phyloP scores from a whole-genome alignment of 2,113 vertebrate genomes.

The Heterochromis multidens region DNA sequence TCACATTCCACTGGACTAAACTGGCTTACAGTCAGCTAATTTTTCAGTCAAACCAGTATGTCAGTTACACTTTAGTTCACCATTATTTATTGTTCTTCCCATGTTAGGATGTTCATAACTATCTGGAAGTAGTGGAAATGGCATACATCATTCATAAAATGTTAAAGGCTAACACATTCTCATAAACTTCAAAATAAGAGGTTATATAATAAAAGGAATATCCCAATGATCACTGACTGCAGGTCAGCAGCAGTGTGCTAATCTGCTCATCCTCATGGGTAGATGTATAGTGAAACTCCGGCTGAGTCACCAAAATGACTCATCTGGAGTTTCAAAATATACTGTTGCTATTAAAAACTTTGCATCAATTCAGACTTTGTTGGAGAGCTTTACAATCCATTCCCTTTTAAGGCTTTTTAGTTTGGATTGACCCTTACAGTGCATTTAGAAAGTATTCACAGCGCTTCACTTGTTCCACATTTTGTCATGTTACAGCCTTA shows the following conservation, averaged over 20 bases:
- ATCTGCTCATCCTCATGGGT: neutral
- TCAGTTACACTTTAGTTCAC: neutral
- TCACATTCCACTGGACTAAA: neutral
- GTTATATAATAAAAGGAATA: neutral
- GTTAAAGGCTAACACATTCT: neutral
- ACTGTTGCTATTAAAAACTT: no score
- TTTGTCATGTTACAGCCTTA: no score
- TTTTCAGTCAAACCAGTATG: neutral
- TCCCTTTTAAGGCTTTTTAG: no score
- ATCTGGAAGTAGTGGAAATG: neutral
- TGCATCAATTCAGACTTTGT: no score
- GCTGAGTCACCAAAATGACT: no score
- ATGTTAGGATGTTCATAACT: neutral
- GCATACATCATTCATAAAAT: neutral
- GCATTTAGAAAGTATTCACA: no score
- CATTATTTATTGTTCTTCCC: neutral
- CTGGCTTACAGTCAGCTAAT: no score
- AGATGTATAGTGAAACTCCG: neutral
- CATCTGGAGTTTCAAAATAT: no score
- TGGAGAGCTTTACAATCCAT: no score
- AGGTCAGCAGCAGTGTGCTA: neutral
- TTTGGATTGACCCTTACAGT: no score
- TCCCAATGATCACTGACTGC: no score
- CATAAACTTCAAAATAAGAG: neutral
- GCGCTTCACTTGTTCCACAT: no score